Percentiles rank a stretch among this genome's conserved stretches.
phyloP scores from a whole-genome alignment of 1,140 invertebrate genomes.

The Nylanderia fulva region DNA sequence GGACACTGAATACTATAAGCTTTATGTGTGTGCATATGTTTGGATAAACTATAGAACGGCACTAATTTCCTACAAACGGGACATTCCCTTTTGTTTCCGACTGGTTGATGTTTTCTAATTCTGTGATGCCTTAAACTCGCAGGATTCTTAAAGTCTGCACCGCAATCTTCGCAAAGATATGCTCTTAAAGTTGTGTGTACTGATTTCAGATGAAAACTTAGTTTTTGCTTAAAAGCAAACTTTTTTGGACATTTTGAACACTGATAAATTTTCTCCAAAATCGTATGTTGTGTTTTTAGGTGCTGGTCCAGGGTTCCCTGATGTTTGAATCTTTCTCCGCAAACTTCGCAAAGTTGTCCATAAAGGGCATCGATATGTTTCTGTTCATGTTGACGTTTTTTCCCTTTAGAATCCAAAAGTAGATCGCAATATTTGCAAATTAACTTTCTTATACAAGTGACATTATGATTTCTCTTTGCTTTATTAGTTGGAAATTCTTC shows the following conservation, averaged over 20 bases:
- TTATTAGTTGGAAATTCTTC: conserved; percentile 82
- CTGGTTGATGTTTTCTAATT: conserved; percentile 83
- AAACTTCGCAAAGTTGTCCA: conserved; percentile 84
- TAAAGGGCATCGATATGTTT: conserved; percentile 83
- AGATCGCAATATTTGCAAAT: conserved; percentile 81
- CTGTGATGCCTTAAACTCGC: conserved; percentile 83
- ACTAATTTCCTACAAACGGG: conserved; percentile 83
- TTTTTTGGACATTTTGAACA: conserved; percentile 84
- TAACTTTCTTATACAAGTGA: conserved; percentile 80
- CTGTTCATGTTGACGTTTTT: conserved; percentile 84
- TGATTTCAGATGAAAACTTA: conserved; percentile 84
- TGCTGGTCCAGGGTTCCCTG: conserved; percentile 84
- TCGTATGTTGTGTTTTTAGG: conserved; percentile 83
- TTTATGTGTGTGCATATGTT: conserved; percentile 85
- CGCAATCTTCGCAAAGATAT: conserved; percentile 84
- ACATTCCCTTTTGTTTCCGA: conserved; percentile 83
- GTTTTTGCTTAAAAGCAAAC: conserved; percentile 84
- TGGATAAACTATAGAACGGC: conserved; percentile 84
- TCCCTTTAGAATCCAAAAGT: conserved; percentile 82
- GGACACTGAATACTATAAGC: conserved; percentile 84
- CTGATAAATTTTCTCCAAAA: conserved; percentile 83
- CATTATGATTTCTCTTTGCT: conserved; percentile 80
- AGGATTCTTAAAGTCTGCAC: conserved; percentile 85
- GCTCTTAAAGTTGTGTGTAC: conserved; percentile 83
- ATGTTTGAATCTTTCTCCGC: conserved; percentile 85